Evolutionary conservation across 2,888 invertebrate genomes (phyloP), one percentile per base, ranked within the genome.

Genomic region (Epistrophe grossulariae): DNA sequence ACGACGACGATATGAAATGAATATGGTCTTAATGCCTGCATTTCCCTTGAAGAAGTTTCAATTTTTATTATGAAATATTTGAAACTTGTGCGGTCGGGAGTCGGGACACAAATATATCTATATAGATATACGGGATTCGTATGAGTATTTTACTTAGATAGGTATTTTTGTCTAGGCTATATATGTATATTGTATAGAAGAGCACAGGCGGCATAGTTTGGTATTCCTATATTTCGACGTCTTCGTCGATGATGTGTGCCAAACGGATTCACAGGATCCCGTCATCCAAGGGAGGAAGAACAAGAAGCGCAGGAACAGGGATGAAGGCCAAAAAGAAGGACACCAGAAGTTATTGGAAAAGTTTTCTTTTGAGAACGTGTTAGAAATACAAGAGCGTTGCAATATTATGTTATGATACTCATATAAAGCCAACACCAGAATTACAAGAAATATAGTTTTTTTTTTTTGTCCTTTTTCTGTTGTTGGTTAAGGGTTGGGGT

Each of bases 51-150:
- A 84, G 79, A 84, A 88, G 84, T 88, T 88, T 88, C 77, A 79
- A 77, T 83, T 84, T 88, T 88, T 88, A 88, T 88, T 88, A 88
- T 88, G 88, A 88, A 88, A 88, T 88, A 88, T 88, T 84, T 84
- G 84, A 88, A 87, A 88, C 50, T 84, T 88, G 79, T 88, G 88
- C 88, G 88, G 88, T 84, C 82, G 76, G 35, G 35, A 35, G 35
- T 84, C 82, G 72, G 88, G 84, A 88, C 84, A 68, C 79, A 88
- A 19, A 55, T 13, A 24, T 5, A 50, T 6, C 13, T 11, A 24
- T 6, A 13, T 28, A 88, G 66, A 60, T 76, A 88, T 88, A 80
- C 79, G 40, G 77, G 66, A 87, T 87, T 71, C 87, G 81, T 50
- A 59, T 72, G 38, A 50, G 72, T 64, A 66, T 71, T 55, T 70